Evolutionary conservation across 2,113 vertebrate genomes (phyloP).

Genomic region (Saccopteryx leptura): DNA sequence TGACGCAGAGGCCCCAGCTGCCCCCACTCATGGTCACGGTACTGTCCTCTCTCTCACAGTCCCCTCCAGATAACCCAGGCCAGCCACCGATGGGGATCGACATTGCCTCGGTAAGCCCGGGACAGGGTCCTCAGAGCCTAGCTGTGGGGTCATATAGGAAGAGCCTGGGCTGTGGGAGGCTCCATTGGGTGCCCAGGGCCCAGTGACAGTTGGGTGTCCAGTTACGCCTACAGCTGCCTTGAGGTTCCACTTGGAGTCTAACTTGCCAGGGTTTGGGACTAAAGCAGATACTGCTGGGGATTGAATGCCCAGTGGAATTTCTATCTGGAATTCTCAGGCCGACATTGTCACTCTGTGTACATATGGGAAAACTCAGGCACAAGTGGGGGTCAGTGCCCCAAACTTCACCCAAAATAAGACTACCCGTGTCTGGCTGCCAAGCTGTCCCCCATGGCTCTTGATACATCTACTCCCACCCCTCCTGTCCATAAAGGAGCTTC

Average conservation of each 20-base stretch:
- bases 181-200: neutral
- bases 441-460: no score
- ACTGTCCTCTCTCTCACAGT: constrained; percentile 91
- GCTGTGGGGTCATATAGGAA: neutral
- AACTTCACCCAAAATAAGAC: no score
- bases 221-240: neutral
- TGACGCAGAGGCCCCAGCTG: constrained; percentile 93
- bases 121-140: neutral
- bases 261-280: neutral
- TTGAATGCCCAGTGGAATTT: rapidly evolving
- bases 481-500: neutral
- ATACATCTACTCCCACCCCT: neutral
- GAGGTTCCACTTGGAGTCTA: neutral
- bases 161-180: neutral
- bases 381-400: neutral
- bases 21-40: constrained; percentile 92
- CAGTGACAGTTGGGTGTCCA: no score
- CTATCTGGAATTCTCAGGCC: neutral
- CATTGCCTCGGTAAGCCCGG: constrained; percentile 93
- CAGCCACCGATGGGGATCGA: constrained; percentile 94
- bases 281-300: neutral
- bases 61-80: constrained; percentile 92
- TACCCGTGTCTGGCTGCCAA: neutral
- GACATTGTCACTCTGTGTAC: neutral
- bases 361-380: neutral